These are phyloP conservation scores for Chaetorhynchus papuensis DNA, from an alignment of 2,113 vertebrate species.

Conservation along the genomic window DNA sequence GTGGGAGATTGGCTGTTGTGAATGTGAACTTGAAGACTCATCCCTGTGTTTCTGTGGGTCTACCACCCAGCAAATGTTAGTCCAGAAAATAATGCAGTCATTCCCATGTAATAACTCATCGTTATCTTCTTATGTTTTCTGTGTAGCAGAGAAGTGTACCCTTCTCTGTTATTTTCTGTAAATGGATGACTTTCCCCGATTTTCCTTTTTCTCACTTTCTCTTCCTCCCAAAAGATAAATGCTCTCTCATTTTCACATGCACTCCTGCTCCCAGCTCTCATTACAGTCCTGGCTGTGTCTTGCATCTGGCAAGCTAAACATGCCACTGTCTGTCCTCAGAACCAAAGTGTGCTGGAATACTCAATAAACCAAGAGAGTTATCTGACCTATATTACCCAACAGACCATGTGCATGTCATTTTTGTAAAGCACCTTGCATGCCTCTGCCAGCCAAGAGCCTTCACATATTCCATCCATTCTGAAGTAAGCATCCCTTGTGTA, in stretches of 20 bases:
- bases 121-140: background rate
- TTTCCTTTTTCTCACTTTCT: background rate
- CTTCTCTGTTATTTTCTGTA: background rate
- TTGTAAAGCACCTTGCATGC: background rate
- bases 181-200: background rate
- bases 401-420: background rate
- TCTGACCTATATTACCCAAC: background rate
- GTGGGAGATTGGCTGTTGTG: fast-evolving
- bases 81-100: background rate
- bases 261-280: background rate
- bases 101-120: background rate
- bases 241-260: background rate
- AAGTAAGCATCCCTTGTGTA: slow-evolving; percentile 28
- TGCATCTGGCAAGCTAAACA: slow-evolving; percentile 3
- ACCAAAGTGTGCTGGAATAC: background rate
- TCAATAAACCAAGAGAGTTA: slow-evolving; percentile 28
- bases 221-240: background rate
- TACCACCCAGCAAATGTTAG: background rate
- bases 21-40: background rate
- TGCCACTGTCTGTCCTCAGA: background rate
- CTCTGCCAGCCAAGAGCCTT: background rate
- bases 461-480: background rate
- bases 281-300: background rate
- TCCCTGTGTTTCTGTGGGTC: background rate
- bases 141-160: background rate